Percentiles rank a stretch among this genome's conserved stretches.
Evolutionary conservation across 2,888 invertebrate genomes (phyloP).

Genomic region (Melanostoma mellinum): DNA sequence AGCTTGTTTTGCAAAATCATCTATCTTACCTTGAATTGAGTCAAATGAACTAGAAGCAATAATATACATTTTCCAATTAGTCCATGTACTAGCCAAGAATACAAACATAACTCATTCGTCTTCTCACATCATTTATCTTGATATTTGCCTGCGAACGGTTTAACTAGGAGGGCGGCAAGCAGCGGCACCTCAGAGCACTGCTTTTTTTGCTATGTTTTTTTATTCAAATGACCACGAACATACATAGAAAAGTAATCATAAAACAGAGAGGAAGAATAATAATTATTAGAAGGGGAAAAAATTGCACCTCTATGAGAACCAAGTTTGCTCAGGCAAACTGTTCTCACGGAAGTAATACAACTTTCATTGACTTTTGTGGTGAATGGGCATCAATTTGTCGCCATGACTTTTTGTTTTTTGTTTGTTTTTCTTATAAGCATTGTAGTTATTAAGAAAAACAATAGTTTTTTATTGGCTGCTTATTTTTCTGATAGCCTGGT

Average conservation of each 20-base stretch:
- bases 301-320: conserved; percentile 59
- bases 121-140: neutral
- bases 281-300: conserved; percentile 46
- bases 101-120: conserved; percentile 8
- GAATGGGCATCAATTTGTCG: conserved; percentile 55
- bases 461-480: neutral
- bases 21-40: too few species aligned
- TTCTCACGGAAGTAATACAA: conserved; percentile 70
- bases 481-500: neutral
- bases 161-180: neutral
- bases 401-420: conserved; percentile 12
- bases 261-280: conserved; percentile 29
- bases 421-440: neutral
- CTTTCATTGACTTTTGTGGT: conserved; percentile 49
- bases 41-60: neutral
- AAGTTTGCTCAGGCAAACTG: conserved; percentile 30
- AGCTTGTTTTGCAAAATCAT: too few species aligned
- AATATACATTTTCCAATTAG: conserved; percentile 9
- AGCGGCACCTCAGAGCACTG: too few species aligned
- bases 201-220: neutral
- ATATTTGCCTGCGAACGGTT: neutral
- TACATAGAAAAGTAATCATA: conserved; percentile 4
- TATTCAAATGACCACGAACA: neutral
- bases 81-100: conserved; percentile 6
- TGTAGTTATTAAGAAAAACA: neutral